A percentile compares a stretch with the other conserved stretches of the same genome.
Conservation (phyloP, 2,113 vertebrate species). For the Tenrec ecaudatus region DNA sequence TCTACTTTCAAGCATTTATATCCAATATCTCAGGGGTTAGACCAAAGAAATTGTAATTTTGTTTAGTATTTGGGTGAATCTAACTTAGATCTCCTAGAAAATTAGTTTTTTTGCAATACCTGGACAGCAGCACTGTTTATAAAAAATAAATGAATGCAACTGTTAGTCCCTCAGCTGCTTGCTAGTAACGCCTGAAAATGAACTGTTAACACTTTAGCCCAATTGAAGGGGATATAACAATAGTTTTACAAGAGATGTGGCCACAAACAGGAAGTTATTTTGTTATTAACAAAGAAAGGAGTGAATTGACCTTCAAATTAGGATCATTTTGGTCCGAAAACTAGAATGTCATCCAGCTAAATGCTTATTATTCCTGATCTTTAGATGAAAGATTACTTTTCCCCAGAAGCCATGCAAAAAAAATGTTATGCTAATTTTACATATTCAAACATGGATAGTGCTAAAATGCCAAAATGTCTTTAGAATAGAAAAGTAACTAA, state of each 20-base stretch:
- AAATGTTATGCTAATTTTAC: constrained; percentile 71
- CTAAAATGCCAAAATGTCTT: constrained; percentile 73
- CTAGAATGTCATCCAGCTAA: constrained; percentile 67
- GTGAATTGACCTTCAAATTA: constrained; percentile 74
- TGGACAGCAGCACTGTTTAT: neutral
- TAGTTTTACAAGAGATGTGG: constrained; percentile 56
- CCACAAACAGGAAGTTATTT: constrained; percentile 66
- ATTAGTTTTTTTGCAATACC: neutral
- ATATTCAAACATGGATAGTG: constrained; percentile 58
- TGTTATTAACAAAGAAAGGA: constrained; percentile 74
- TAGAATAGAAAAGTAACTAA: constrained; percentile 68
- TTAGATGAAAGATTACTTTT: constrained; percentile 69
- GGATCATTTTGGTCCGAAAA: constrained; percentile 68
- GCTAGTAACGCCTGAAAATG: constrained; percentile 56
- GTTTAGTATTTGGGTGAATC: neutral
- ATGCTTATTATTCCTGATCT: constrained; percentile 72
- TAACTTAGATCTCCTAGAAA: neutral
- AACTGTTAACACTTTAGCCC: constrained; percentile 52
- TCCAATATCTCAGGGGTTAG: neutral
- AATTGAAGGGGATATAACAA: constrained; percentile 52
- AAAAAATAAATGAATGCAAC: neutral
- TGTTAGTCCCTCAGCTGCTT: neutral
- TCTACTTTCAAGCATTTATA: constrained; percentile 3
- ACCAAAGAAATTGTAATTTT: constrained; percentile 20
- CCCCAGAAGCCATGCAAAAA: constrained; percentile 57